These are phyloP conservation scores for Gymnodraco acuticeps DNA, from an alignment of 2,797 vertebrate genomes.

Conservation along the genomic window DNA sequence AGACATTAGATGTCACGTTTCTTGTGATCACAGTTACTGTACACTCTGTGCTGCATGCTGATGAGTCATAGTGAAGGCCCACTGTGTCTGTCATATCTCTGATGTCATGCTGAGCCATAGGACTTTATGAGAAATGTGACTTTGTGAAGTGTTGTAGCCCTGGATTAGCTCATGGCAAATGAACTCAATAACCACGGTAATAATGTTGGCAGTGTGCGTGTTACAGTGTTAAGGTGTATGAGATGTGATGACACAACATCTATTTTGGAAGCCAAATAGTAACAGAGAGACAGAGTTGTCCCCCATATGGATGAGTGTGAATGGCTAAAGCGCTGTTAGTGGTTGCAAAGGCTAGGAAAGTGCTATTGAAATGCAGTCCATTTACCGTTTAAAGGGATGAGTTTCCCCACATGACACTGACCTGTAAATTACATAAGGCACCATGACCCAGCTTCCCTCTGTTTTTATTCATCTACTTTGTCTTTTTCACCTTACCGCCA, in stretches of 20 bases:
- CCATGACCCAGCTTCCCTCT: conserved; percentile 58
- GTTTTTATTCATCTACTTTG: conserved; percentile 54
- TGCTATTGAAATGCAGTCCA: neutral
- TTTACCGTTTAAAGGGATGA: conserved; percentile 11
- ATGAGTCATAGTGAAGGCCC: conserved; percentile 45
- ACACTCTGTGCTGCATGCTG: conserved; percentile 18
- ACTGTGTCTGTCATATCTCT: conserved; percentile 39
- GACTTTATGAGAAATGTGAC: conserved; percentile 35
- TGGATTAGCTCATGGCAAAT: conserved; percentile 27
- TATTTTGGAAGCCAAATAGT: conserved; percentile 1
- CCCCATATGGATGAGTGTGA: neutral
- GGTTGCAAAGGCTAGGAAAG: too few relatives aligned
- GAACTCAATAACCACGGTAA: neutral
- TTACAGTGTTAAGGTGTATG: too few relatives aligned
- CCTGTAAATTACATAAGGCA: conserved; percentile 68
- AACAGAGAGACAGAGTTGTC: neutral
- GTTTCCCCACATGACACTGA: conserved; percentile 47
- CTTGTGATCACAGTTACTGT: conserved; percentile 10
- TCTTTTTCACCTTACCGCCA: conserved; percentile 69
- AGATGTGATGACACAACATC: neutral
- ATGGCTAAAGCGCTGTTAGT: too few relatives aligned
- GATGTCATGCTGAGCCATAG: conserved; percentile 20
- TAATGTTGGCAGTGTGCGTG: neutral
- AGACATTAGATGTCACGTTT: neutral
- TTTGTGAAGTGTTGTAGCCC: conserved; percentile 30